Evolutionary conservation across 2,797 vertebrate species (phyloP), one percentile per base, ranked within the genome.

Genomic region (Sparidentex hasta): DNA sequence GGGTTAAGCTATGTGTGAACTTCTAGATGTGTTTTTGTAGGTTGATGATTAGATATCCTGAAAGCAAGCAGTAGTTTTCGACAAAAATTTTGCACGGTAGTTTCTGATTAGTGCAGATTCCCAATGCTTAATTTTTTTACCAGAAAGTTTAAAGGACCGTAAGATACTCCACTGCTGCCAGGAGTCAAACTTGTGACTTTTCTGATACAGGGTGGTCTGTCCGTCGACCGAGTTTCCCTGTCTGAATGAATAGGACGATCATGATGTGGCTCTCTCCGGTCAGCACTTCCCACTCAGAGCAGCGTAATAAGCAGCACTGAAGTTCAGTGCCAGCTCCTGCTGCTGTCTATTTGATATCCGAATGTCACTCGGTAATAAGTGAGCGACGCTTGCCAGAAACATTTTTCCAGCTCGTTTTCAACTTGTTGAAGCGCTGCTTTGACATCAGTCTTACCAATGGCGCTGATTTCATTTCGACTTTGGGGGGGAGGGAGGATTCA

Each of bases 331-430:
- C 77, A 87, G 82, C 76, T 89, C 71, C 81, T n/a, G 69, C 84
- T 79, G 80, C 86, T 25, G 62, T 65, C 77, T 83, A 78, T 88
- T 86, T 86, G 82, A 87, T 89, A 91, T 91, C 76, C 73, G 76
- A 91, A 87, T 84, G 87, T 88, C 74, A 64, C 85, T 74, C 67
- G 3, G 69, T 83, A 90, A 90, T 87, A 85, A 81, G 79, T 68
- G 74, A 78, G 78, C 20, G 9, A 27, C 0, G 27, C 64, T 56
- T 70, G 83, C 85, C 86, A 89, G 85, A 86, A 81, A 86, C 69
- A 29, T 74, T 84, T 85, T 84, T 76, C 59, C 33, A 43, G 71
- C 74, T 82, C 52, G 5, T 87, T 89, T 89, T 89, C 72, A 81
- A 87, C 70, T 70, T 78, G 88, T 89, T 85, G 81, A 81, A 68